Conservation (phyloP, 1,140 invertebrate genomes). For the Oedothorax gibbosus region DNA sequence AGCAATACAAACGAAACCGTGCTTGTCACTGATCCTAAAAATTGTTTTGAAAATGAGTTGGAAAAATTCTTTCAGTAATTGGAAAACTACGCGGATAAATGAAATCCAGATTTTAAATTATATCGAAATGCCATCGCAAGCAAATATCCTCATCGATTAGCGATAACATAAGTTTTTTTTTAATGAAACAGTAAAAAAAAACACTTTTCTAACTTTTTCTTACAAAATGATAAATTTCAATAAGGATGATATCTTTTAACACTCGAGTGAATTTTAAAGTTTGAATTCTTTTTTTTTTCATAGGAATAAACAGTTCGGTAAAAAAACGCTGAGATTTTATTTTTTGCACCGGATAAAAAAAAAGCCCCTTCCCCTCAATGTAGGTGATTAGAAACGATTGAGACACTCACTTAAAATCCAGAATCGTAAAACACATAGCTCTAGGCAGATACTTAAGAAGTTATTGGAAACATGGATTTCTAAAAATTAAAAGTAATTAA, state of each 20-base stretch:
- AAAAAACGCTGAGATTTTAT: no score
- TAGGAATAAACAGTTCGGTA: background rate
- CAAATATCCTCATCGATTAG: constrained; percentile 32
- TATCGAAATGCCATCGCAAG: constrained; percentile 36
- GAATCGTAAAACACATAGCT: constrained; percentile 55
- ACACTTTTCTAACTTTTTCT: background rate
- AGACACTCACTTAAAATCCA: constrained; percentile 55
- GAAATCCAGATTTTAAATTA: constrained; percentile 47
- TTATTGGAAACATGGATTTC: constrained; percentile 60
- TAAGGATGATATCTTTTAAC: constrained; percentile 21
- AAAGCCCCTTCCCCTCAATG: constrained; percentile 5
- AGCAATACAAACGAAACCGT: constrained; percentile 2
- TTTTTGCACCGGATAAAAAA: no score
- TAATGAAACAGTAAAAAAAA: background rate
- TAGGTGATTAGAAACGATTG: constrained; percentile 47
- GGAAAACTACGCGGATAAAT: constrained; percentile 41
- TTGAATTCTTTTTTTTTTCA: constrained; percentile 45
- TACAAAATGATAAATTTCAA: constrained; percentile 39
- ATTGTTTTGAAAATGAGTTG: constrained; percentile 17
- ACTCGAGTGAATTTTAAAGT: constrained; percentile 42
- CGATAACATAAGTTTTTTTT: constrained; percentile 28
- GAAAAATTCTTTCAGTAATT: constrained; percentile 46
- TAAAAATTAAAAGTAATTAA: constrained; percentile 61
- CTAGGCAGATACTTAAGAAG: constrained; percentile 41
- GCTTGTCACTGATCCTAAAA: constrained; percentile 10